phyloP scores from a whole-genome alignment of 2,797 vertebrate genomes.

The Glyptemys insculpta region DNA sequence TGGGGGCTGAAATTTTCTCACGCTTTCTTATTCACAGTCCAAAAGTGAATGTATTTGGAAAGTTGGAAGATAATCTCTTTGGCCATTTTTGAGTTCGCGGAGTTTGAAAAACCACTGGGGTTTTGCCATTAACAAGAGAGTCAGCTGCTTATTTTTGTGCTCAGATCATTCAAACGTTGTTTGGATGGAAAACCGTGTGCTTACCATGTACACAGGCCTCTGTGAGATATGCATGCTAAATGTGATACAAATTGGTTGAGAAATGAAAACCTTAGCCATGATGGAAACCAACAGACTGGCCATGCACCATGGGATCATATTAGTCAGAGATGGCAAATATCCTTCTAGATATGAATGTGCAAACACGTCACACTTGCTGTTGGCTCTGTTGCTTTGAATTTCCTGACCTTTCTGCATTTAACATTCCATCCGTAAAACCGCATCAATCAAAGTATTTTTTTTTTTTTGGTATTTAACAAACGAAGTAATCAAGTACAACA shows the following conservation, averaged over 20 bases:
- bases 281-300: neutral
- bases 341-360: neutral
- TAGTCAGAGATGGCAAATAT: slow-evolving; percentile 8
- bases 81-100: slow-evolving; percentile 1
- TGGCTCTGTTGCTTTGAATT: slow-evolving; percentile 23
- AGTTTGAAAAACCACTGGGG: neutral
- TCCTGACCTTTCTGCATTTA: neutral
- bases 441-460: neutral
- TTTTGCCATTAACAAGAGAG: slow-evolving; percentile 8
- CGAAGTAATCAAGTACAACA: neutral
- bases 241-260: neutral
- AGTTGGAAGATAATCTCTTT: slow-evolving; percentile 39
- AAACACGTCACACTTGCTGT: neutral
- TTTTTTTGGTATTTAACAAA: slow-evolving; percentile 17
- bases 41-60: slow-evolving; percentile 60
- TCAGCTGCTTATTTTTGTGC: neutral
- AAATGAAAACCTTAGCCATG: neutral
- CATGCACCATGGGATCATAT: neutral
- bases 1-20: slow-evolving; percentile 69
- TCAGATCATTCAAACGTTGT: neutral
- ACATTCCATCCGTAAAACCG: neutral
- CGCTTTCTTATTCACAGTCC: slow-evolving; percentile 46
- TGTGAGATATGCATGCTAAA: neutral
- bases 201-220: neutral
- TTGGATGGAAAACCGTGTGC: neutral